phyloP scores from a whole-genome alignment of 2,888 invertebrate genomes.

The Acrobasis consociella region DNA sequence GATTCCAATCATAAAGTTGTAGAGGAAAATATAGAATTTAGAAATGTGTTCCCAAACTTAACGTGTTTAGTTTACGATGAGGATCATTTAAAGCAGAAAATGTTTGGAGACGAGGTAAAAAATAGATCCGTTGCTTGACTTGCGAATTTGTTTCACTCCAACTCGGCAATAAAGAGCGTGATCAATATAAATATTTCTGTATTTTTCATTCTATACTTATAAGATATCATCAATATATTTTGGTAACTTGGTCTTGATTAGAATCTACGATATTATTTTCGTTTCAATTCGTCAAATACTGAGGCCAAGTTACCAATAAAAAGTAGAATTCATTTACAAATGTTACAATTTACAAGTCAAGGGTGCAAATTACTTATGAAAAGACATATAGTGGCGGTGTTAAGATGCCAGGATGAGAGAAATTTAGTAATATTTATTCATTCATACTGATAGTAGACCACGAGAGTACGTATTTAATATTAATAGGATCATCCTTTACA shows the following conservation, averaged over 20 bases:
- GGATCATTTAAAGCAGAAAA: constrained; percentile 38
- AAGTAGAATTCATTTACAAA: constrained; percentile 15
- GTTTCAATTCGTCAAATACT: neutral
- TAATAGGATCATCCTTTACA: constrained; percentile 30
- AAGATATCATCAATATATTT: constrained; percentile 2
- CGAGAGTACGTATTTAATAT: constrained; percentile 30
- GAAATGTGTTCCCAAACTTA: constrained; percentile 64
- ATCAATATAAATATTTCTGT: neutral
- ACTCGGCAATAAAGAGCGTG: constrained; percentile 13
- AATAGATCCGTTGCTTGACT: constrained; percentile 36
- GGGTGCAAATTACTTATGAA: constrained; percentile 37
- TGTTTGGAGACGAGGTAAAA: constrained; percentile 36
- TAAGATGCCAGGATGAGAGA: constrained; percentile 32
- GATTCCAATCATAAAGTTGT: constrained; percentile 42
- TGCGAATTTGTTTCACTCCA: constrained; percentile 15
- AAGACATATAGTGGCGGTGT: constrained; percentile 31
- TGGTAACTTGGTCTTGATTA: constrained; percentile 1
- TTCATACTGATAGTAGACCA: constrained; percentile 34
- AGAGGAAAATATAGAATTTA: constrained; percentile 59
- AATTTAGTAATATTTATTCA: constrained; percentile 35
- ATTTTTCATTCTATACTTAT: neutral
- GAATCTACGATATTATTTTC: neutral
- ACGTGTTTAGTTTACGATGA: constrained; percentile 29
- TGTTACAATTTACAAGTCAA: constrained; percentile 19
- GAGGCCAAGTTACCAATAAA: constrained; percentile 13